Base-by-base conservation (phyloP, 1,140 invertebrate species). In the Lutraria rhynchaena region DNA sequence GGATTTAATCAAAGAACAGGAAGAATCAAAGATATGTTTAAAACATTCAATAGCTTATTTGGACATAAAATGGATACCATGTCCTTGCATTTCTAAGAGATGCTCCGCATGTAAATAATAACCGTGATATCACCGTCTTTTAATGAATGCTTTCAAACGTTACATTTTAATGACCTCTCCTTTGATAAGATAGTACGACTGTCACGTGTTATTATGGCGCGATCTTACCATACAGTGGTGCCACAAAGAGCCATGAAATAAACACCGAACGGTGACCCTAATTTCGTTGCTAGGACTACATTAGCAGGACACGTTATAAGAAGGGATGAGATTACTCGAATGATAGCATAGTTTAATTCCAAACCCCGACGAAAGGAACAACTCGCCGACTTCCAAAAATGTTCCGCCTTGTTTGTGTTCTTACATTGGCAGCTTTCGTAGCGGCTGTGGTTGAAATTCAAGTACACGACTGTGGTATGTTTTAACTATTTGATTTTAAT, bases 21-120 rank as follows among this genome's bases (percentile, higher is more conserved):
- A n/a, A n/a, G n/a, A n/a, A n/a, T n/a, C 74, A 77, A 35, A 85
- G 76, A 19, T 65, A 80, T 41, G 51, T 58, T 19, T 27, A 69
- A n/a, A 11, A 9, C 24, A 5, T 2, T 27, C 70, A 22, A 73
- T 73, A 24, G 29, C 70, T 1, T 11, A n/a, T 24, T 35, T 31
- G 24, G 11, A 35, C n/a, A 44, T 22, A 41, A 35, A 31, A 41
- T 65, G n/a, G n/a, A 46, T 46, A 46, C 19, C 44, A 46, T 19
- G 19, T 9, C 44, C 44, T 46, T 46, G 44, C 44, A 46, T 46
- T 46, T 9, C 44, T 19, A 46, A 46, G 19, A 9, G 9, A 19
- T 19, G 9, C 44, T 46, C 19, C 19, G 19, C 9, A 19, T 46
- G 44, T 9, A 46, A 46, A 19, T 9, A 19, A 19, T 11, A 9